Percentiles rank a stretch among this genome's conserved stretches.
These are phyloP conservation scores for Sebastes kiyomatsui DNA, from an alignment of 2,797 vertebrate species.

Conservation along the genomic window DNA sequence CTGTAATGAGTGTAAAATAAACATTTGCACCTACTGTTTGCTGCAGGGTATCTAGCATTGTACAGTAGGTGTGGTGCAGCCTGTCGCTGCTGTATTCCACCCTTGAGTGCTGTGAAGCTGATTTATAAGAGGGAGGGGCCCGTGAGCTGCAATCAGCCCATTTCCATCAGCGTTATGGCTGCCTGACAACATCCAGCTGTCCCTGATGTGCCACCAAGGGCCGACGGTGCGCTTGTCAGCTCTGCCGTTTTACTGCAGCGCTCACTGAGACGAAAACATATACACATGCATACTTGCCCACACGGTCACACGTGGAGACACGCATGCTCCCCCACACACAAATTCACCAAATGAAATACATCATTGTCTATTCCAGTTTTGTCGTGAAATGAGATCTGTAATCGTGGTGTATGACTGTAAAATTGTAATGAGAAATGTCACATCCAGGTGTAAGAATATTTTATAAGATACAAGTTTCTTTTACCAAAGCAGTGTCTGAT, in stretches of 20 bases:
- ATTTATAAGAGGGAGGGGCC: slow-evolving; percentile 74
- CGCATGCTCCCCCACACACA: not conserved
- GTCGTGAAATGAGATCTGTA: not conserved
- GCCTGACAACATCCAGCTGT: slow-evolving; percentile 81
- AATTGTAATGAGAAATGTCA: not conserved
- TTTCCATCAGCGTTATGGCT: slow-evolving; percentile 77
- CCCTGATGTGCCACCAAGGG: slow-evolving; percentile 68
- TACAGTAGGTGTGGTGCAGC: slow-evolving; percentile 45
- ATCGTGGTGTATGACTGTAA: not conserved
- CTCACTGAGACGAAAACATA: slow-evolving; percentile 51
- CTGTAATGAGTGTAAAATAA: slow-evolving; percentile 15
- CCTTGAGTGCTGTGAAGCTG: slow-evolving; percentile 59
- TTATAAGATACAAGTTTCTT: not conserved
- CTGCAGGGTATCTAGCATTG: slow-evolving; percentile 41
- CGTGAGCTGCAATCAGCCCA: slow-evolving; percentile 69
- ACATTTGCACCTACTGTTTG: slow-evolving; percentile 29
- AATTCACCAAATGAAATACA: slow-evolving; percentile 17
- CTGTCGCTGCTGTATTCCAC: slow-evolving; percentile 50
- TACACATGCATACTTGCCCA: slow-evolving; percentile 12
- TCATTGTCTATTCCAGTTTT: not conserved
- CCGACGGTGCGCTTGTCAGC: slow-evolving; percentile 58
- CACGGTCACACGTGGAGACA: slow-evolving; percentile 18
- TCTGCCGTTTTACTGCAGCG: slow-evolving; percentile 53
- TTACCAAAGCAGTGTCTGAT: not conserved
- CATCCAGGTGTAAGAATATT: not conserved